Conservation (phyloP, 2,888 invertebrate species). For the Anodontia alba region DNA sequence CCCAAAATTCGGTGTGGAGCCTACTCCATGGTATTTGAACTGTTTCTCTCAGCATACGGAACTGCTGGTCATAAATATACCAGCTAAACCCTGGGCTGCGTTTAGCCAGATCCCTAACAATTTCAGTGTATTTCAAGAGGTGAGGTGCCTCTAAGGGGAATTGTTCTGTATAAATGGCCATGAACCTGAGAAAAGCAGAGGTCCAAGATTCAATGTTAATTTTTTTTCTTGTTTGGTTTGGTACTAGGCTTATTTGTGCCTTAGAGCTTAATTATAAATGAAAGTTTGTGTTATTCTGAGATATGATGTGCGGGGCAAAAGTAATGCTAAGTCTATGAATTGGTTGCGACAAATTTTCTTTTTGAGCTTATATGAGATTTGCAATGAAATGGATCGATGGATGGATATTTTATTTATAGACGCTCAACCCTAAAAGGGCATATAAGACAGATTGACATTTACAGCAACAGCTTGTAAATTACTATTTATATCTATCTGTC, state of each 20-base stretch:
- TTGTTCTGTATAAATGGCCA: conserved; percentile 20
- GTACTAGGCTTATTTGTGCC: background rate
- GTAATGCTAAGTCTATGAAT: background rate
- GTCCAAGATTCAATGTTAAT: conserved; percentile 21
- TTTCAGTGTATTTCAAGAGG: conserved; percentile 30
- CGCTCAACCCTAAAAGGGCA: too few relatives aligned
- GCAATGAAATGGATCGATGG: too few relatives aligned
- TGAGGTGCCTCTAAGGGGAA: conserved; percentile 21
- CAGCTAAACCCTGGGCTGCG: conserved; percentile 9
- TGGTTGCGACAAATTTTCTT: background rate
- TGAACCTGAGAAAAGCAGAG: conserved; percentile 29
- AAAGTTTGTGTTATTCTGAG: background rate
- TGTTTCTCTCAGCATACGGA: conserved; percentile 14
- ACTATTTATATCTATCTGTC: too few relatives aligned
- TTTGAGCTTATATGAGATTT: background rate
- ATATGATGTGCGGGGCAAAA: background rate
- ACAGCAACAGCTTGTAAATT: too few relatives aligned
- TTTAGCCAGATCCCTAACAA: conserved; percentile 13
- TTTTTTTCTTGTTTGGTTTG: background rate
- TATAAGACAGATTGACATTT: too few relatives aligned
- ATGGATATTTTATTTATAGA: too few relatives aligned
- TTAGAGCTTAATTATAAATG: background rate
- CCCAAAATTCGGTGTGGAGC: conserved; percentile 27
- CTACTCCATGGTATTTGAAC: conserved; percentile 17
- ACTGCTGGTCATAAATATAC: conserved; percentile 18